Percentiles rank a stretch among this genome's conserved stretches.
Conservation (phyloP, 2,888 invertebrate genomes). For the Drepanosiphum platanoidis region DNA sequence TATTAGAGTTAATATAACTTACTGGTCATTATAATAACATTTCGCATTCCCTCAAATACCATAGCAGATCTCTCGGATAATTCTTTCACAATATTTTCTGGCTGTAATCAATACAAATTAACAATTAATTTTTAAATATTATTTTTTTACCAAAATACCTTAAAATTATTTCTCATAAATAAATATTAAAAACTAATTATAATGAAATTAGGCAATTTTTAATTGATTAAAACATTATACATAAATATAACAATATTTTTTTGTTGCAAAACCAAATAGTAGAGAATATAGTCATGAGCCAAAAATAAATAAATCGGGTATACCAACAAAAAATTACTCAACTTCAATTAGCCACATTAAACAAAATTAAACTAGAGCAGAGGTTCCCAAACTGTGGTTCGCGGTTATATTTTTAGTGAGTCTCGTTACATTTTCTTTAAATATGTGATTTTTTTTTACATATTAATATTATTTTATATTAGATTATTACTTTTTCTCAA, state of each 20-base stretch:
- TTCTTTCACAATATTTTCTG: constrained; percentile 71
- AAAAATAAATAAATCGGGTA: background rate
- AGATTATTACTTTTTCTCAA: too few species aligned
- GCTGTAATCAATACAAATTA: constrained; percentile 64
- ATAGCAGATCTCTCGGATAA: constrained; percentile 74
- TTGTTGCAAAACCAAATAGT: background rate
- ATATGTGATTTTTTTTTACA: too few species aligned
- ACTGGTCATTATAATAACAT: constrained; percentile 66
- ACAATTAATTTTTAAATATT: constrained; percentile 44
- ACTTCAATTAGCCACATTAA: background rate
- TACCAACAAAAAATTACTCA: background rate
- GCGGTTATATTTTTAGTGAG: too few species aligned
- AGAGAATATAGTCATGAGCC: background rate
- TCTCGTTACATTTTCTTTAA: too few species aligned
- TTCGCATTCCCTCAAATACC: constrained; percentile 77
- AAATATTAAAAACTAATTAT: background rate
- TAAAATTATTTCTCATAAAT: background rate
- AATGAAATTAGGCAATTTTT: background rate
- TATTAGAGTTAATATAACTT: background rate
- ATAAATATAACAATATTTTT: background rate
- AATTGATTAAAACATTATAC: background rate
- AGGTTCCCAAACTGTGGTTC: too few species aligned
- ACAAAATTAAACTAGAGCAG: background rate
- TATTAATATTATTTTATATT: too few species aligned
- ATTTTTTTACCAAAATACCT: background rate